Conservation (phyloP, 2,113 vertebrate genomes). For the Hemiscyllium ocellatum region DNA sequence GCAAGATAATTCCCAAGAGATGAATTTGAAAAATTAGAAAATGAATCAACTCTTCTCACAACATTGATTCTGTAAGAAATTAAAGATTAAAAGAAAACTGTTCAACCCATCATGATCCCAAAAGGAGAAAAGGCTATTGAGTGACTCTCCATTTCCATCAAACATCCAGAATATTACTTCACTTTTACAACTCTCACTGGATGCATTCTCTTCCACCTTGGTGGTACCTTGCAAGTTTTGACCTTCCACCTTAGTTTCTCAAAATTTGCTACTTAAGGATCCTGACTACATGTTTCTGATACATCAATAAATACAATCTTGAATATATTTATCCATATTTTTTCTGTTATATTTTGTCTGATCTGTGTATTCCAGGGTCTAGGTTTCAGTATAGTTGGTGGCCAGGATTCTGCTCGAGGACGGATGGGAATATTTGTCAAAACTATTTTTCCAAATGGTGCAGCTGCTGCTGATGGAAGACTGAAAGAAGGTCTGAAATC, state of each 20-base stretch:
- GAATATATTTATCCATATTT: not conserved
- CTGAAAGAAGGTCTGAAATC: slow-evolving; percentile 79
- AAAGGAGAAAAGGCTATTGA: not conserved
- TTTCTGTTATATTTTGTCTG: not conserved
- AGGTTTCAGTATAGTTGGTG: slow-evolving; percentile 92
- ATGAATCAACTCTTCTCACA: not conserved
- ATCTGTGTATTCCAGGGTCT: slow-evolving; percentile 64
- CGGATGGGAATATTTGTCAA: slow-evolving; percentile 97
- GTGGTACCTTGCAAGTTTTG: not conserved
- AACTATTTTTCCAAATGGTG: slow-evolving; percentile 88
- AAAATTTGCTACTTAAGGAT: not conserved
- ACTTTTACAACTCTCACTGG: not conserved
- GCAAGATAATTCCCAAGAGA: not conserved
- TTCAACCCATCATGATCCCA: not conserved
- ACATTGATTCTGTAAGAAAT: not conserved
- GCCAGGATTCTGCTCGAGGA: slow-evolving; percentile 87
- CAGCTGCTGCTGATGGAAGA: slow-evolving; percentile 84
- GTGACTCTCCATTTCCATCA: not conserved
- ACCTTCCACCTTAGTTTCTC: not conserved
- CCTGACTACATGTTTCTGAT: too few species aligned
- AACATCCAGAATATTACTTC: not conserved
- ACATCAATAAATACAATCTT: too few species aligned
- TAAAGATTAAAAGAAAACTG: not conserved
- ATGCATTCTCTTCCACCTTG: not conserved
- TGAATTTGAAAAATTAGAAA: not conserved